phyloP scores from a whole-genome alignment of 53 echinoderm and acorn worm genomes.

The Antedon mediterranea region DNA sequence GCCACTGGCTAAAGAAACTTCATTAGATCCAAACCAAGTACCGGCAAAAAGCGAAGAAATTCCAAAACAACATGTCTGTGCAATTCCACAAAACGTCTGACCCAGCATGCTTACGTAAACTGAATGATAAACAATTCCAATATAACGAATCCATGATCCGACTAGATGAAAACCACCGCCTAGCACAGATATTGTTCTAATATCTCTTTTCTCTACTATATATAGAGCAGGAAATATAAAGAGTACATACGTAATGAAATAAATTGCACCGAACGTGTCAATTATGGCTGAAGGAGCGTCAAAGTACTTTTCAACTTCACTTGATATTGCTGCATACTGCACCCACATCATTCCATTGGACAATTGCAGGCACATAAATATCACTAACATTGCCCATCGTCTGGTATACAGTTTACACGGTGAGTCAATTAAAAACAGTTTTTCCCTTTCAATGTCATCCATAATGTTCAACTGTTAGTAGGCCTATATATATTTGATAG shows the following conservation, averaged over 20 bases:
- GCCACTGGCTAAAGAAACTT: neutral
- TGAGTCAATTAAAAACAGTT: neutral
- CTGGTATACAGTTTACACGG: neutral
- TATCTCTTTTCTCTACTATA: neutral
- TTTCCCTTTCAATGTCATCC: neutral
- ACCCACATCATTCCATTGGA: neutral
- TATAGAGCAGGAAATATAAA: neutral
- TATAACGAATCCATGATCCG: neutral
- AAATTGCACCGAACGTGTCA: neutral
- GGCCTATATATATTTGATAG: too few species aligned
- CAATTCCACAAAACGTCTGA: neutral
- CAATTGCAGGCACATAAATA: neutral
- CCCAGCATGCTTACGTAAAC: neutral
- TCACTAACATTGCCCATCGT: neutral
- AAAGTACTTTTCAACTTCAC: neutral
- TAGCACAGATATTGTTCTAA: neutral
- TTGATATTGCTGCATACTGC: neutral
- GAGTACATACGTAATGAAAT: neutral
- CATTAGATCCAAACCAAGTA: neutral
- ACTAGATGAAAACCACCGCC: neutral
- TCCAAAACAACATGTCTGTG: neutral
- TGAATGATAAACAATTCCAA: neutral
- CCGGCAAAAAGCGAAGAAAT: neutral
- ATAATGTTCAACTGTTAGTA: too few species aligned
- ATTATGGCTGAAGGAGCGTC: neutral